phyloP scores from a whole-genome alignment of 2,888 invertebrate genomes.

The Lithosia quadra region DNA sequence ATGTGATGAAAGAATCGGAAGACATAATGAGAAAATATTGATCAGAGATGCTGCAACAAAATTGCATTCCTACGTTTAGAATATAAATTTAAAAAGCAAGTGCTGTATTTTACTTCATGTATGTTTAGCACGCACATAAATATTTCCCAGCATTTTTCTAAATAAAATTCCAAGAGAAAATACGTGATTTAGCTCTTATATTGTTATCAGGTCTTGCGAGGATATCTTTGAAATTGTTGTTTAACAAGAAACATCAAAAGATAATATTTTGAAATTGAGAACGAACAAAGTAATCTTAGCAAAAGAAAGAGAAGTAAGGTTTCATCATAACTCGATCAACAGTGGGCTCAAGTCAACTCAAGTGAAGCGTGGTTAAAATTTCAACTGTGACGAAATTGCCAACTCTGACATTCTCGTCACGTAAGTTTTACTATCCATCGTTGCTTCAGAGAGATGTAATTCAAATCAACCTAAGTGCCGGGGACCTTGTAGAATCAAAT shows the following conservation, averaged over 20 bases:
- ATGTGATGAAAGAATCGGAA: background rate
- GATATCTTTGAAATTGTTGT: background rate
- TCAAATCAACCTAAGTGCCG: slow-evolving; percentile 66
- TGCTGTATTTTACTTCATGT: background rate
- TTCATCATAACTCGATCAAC: slow-evolving; percentile 31
- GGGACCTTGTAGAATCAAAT: slow-evolving; percentile 44
- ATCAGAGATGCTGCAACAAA: background rate
- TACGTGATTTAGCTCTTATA: background rate
- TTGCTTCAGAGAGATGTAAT: slow-evolving; percentile 57
- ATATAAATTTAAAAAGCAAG: background rate
- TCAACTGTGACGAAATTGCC: slow-evolving; percentile 39
- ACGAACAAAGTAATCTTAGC: slow-evolving; percentile 13
- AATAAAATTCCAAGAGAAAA: background rate
- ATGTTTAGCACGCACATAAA: background rate
- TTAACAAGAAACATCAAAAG: background rate
- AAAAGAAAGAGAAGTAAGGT: slow-evolving; percentile 17
- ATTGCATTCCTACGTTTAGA: background rate
- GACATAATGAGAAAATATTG: background rate
- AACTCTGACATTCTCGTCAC: slow-evolving; percentile 58
- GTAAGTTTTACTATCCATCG: slow-evolving; percentile 58
- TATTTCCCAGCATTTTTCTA: background rate
- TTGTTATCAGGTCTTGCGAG: background rate
- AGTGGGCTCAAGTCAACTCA: slow-evolving; percentile 24
- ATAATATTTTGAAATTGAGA: background rate
- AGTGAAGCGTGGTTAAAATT: slow-evolving; percentile 40